Evolutionary conservation across 1,140 invertebrate species (phyloP), one percentile per base, ranked within the genome.

Genomic region (Trichonephila clavipes): DNA sequence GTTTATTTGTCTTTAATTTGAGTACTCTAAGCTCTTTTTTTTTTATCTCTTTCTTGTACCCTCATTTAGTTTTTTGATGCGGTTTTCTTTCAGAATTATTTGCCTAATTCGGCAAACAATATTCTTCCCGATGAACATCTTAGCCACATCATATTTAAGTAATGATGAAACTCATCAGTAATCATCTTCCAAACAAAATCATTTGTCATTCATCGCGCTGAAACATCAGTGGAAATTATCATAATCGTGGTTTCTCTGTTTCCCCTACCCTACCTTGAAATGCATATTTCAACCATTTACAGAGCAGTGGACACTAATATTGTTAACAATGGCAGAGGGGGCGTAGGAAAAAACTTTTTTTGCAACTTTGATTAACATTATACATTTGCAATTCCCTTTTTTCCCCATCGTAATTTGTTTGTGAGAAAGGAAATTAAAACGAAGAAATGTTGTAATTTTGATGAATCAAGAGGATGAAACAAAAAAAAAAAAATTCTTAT

Each of bases 1-100:
- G 92, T 88, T 93, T 93, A 93, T 93, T 93, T 93, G 92, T 93
- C 92, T 93, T 93, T 93, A 93, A 93, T 93, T 93, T 88, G 86
- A 93, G 86, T 64, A 93, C 92, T 88, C 66, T 12, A 87, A 62
- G 72, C 72, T 77, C 28, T 12, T 28, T 92, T 93, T 88, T 88
- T 93, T 81, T 62, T 59, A 16, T 40, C 16, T 16, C 61, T 61
- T 7, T 28, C 18, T 28, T 34, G 51, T 34, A 64, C 59, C 10
- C 58, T 62, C 34, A 64, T 51, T 88, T 88, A 40, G 12, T 89
- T 61, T 51, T 51, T 44, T 82, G 89, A 90, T 92, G 28, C 62
- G n/a, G 85, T 92, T 87, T 87, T 44, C 69, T 58, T 40, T 19
- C 59, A 12, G 92, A 93, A 93, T 93, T 93, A 93, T 93, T 93